Conservation (phyloP, 2,888 invertebrate genomes). For the Anodontia alba region DNA sequence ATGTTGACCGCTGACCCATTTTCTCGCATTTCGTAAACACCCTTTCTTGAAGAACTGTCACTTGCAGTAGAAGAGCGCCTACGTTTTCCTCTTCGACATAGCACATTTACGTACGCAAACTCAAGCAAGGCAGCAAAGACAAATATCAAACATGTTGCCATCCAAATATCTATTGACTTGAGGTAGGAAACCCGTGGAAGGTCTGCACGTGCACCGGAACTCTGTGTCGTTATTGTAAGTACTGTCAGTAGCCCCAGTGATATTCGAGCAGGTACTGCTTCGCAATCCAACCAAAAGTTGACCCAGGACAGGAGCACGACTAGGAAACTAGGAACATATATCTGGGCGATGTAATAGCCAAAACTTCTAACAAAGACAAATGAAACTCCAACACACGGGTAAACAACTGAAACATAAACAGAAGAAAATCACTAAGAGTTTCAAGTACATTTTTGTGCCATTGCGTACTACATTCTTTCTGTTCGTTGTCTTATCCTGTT, state of each 20-base stretch:
- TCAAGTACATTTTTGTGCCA: not conserved
- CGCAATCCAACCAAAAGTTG: constrained; percentile 69
- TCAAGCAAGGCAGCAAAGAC: constrained; percentile 7
- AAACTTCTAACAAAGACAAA: constrained; percentile 53
- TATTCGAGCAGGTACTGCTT: constrained; percentile 69
- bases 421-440: not conserved
- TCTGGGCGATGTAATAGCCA: constrained; percentile 58
- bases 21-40: not conserved
- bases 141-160: constrained; percentile 10
- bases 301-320: constrained; percentile 67
- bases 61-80: not conserved
- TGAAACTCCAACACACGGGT: constrained; percentile 56
- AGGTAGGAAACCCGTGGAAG: constrained; percentile 61
- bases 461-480: not conserved
- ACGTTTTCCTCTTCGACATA: not conserved
- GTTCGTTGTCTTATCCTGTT: no score
- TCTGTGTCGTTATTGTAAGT: constrained; percentile 73
- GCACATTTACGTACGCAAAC: constrained; percentile 22
- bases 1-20: not conserved
- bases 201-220: constrained; percentile 58
- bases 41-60: not conserved
- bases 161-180: constrained; percentile 23
- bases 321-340: constrained; percentile 63
- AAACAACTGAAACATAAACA: constrained; percentile 46
- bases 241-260: constrained; percentile 70